Evolutionary conservation across 2,888 invertebrate species (phyloP), one percentile per base, ranked within the genome.

Genomic region (Tubulanus polymorphus): DNA sequence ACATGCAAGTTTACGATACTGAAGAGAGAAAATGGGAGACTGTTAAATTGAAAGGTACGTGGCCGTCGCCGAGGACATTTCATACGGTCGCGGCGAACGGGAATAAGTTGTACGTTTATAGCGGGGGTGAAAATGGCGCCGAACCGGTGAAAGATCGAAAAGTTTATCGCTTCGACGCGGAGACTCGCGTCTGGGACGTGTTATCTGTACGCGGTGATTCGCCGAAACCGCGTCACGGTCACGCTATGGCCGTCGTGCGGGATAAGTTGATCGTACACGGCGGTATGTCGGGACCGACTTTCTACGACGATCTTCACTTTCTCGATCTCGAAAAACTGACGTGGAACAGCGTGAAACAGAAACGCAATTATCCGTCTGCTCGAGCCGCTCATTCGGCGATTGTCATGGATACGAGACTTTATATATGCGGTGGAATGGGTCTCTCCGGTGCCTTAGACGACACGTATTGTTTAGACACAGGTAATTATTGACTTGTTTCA

Each of bases 191-290:
- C 5, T 79, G 79, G 79, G 58, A 63, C n/a, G 67, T 63, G 5
- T 56, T 75, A 3, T 61, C 63, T 35, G 58, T 70, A 5, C 59
- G 63, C 37, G 78, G 77, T 2, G 69, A 73, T 48, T 62, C 73
- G 1, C 79, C 79, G 3, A 74, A 75, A 53, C 72, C 75, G 1
- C 63, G 78, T 8, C 77, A 78, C 60, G 79, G 78, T 48, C 79
- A 79, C 64, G 60, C 72, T 23, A 71, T 77, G 69, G 68, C 71
- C 53, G 66, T 69, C 8, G 54, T 67, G 27, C 69, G 69, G 20
- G 67, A 67, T 57, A 69, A 68, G 52, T 60, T 79, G 23, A 73
- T 66, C 54, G 55, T 79, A 28, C 78, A 78, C 59, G 78, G 78
- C 15, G 79, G 78, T 18, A 76, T 78, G 75, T 67, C 73, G 2